Percentiles rank a stretch among this genome's conserved stretches.
These are phyloP conservation scores for Cephus sareptanus DNA, from an alignment of 2,888 invertebrate species.

Conservation along the genomic window DNA sequence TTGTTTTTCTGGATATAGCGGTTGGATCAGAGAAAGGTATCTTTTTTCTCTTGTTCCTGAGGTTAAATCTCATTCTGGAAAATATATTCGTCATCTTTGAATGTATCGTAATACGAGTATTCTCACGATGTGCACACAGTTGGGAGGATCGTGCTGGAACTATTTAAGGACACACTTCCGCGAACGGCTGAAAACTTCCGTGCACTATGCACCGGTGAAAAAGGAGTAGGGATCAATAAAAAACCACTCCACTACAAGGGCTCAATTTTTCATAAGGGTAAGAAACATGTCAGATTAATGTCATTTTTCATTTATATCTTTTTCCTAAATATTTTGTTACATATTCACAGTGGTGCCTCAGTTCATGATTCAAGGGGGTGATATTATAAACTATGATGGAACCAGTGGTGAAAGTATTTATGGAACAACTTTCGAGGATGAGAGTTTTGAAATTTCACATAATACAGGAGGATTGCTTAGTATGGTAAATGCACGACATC, in stretches of 20 bases:
- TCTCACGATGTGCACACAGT: constrained; percentile 67
- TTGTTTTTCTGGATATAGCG: constrained; percentile 79
- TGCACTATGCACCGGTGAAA: constrained; percentile 91
- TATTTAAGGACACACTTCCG: constrained; percentile 86
- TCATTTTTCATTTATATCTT: background rate
- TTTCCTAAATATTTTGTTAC: constrained; percentile 17
- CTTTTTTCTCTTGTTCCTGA: constrained; percentile 5
- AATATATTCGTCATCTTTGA: background rate
- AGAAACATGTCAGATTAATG: constrained; percentile 13
- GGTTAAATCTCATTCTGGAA: background rate
- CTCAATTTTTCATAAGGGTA: constrained; percentile 82
- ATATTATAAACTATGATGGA: constrained; percentile 83
- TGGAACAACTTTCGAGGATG: constrained; percentile 89
- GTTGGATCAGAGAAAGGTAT: constrained; percentile 77
- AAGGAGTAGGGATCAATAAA: constrained; percentile 76
- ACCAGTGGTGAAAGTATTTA: constrained; percentile 95
- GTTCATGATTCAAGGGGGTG: constrained; percentile 91
- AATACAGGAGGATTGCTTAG: constrained; percentile 76
- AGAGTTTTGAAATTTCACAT: constrained; percentile 80
- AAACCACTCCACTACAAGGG: constrained; percentile 88
- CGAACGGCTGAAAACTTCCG: constrained; percentile 93
- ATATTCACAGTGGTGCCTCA: constrained; percentile 77
- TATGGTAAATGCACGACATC: constrained; percentile 82
- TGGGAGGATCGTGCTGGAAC: constrained; percentile 87
- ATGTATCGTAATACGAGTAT: background rate